Base-by-base conservation (phyloP, 2,888 invertebrate genomes). In the Idaea aversata region DNA sequence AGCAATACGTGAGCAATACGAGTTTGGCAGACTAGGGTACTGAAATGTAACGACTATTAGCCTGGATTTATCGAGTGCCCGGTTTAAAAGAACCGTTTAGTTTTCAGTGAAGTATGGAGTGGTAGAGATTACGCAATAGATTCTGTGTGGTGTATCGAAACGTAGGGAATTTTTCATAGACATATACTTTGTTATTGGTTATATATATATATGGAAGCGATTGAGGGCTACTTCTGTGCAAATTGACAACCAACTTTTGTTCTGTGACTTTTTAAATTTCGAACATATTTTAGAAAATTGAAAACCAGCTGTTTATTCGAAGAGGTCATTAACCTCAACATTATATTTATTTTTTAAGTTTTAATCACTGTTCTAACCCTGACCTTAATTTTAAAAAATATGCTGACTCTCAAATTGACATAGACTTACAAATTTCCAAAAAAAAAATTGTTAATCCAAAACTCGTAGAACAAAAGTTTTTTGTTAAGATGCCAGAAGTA, bases 61-160 rank as follows among this genome's bases (percentile, higher is more conserved):
- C 15, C 13, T 7, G 34, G 59, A 59, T 59, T 59, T 59, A 59
- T 59, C 34, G 59, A 59, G 59, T 59, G 59, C 59, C 34, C 59
- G 59, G 13, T 59, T 59, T 59, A 34, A 59, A 59, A 59, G 59
- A 59, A 34, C 59, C 59, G 34, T 25, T 25, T 34, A 15, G 59
- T 34, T 25, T 16, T 25, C 13, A 25, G 6, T 59, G 59, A 25
- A 47, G 47, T 47, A 10, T 47, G 10, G 47, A 47, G 47, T 10
- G 47, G 47, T 47, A 10, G 47, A 7, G 47, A 47, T 47, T 47
- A 47, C 47, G 47, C 47, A 47, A 10, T 47, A 47, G 47, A 4
- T 10, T 47, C 47, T 47, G 47, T 47, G 47, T 47, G 13, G 47
- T 47, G 7, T 59, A 25, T 34, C 34, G 59, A 59, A 34, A 25